Percentiles rank a stretch among this genome's conserved stretches.
Evolutionary conservation across 2,888 invertebrate genomes (phyloP).

Genomic region (Altica lythri): DNA sequence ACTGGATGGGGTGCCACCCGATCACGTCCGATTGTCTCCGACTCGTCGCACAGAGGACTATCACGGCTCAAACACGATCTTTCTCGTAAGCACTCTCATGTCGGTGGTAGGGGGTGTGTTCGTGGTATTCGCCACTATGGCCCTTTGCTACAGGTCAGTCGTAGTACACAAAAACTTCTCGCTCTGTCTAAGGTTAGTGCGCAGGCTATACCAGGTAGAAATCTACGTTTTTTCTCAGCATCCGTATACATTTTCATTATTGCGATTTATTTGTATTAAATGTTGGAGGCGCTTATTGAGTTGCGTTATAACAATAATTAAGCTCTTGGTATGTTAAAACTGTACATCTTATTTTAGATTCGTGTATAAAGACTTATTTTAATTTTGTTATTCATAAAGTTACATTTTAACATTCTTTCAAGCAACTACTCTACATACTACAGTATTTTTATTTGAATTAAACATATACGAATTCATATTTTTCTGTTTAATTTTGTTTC

Average conservation of each 20-base stretch:
- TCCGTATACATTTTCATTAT: constrained; percentile 42
- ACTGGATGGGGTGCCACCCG: constrained; percentile 54
- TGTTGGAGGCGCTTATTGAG: constrained; percentile 44
- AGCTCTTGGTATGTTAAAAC: constrained; percentile 22
- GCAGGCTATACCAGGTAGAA: constrained; percentile 76
- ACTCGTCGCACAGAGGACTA: constrained; percentile 77
- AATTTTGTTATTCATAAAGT: no score
- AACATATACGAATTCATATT: no score
- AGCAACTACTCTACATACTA: no score
- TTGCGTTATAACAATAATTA: constrained; percentile 41
- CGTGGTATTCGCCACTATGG: constrained; percentile 98
- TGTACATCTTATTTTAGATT: constrained; percentile 4
- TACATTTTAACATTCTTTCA: no score
- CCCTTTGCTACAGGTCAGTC: constrained; percentile 99
- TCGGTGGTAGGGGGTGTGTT: constrained; percentile 99
- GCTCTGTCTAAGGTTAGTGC: constrained; percentile 98
- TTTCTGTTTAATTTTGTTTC: no score
- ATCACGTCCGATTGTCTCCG: constrained; percentile 34
- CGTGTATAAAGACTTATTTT: not conserved
- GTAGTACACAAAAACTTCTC: constrained; percentile 98
- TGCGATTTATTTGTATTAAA: constrained; percentile 25
- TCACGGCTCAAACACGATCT: constrained; percentile 96
- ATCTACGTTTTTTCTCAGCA: constrained; percentile 55
- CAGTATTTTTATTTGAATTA: no score
- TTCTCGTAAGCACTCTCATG: constrained; percentile 97